phyloP scores from a whole-genome alignment of 1,140 invertebrate species.

The Drosophila nigrodunni region DNA sequence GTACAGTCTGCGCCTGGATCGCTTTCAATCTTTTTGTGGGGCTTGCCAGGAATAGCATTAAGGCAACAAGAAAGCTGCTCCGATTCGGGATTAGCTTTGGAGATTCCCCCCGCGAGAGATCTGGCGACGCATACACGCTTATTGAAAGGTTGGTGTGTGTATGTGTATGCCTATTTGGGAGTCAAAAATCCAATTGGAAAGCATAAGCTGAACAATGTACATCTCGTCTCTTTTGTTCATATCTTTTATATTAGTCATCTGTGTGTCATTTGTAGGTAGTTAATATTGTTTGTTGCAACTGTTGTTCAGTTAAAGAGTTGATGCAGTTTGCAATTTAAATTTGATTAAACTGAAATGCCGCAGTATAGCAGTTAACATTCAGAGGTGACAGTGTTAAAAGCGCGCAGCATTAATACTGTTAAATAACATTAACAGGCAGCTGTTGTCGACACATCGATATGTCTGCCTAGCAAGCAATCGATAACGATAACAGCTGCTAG shows the following conservation, averaged over 20 bases:
- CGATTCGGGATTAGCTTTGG: not conserved
- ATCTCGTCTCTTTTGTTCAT: not conserved
- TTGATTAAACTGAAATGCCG: slow-evolving; percentile 24
- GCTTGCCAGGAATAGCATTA: not conserved
- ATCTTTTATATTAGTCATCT: not conserved
- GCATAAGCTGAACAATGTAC: not conserved
- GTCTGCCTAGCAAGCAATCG: slow-evolving; percentile 2
- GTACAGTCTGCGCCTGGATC: slow-evolving; percentile 72
- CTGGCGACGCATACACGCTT: not conserved
- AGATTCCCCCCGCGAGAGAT: slow-evolving; percentile 1
- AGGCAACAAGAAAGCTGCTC: not conserved
- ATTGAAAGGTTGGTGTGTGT: slow-evolving; percentile 1
- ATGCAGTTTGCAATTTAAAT: slow-evolving; percentile 28
- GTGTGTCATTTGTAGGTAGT: not conserved
- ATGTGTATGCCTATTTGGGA: slow-evolving; percentile 1
- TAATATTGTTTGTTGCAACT: not conserved
- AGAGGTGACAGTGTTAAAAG: slow-evolving; percentile 23
- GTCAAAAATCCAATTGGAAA: slow-evolving; percentile 25
- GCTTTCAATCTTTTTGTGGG: not conserved
- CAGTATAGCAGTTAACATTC: slow-evolving; percentile 24
- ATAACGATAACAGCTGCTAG: slow-evolving; percentile 4
- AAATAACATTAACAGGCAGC: slow-evolving; percentile 25
- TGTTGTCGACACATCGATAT: slow-evolving; percentile 11
- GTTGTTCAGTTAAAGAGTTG: not conserved
- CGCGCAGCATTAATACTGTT: slow-evolving; percentile 12